Conservation (phyloP, 2,888 invertebrate species). For the Melanostoma scalare region DNA sequence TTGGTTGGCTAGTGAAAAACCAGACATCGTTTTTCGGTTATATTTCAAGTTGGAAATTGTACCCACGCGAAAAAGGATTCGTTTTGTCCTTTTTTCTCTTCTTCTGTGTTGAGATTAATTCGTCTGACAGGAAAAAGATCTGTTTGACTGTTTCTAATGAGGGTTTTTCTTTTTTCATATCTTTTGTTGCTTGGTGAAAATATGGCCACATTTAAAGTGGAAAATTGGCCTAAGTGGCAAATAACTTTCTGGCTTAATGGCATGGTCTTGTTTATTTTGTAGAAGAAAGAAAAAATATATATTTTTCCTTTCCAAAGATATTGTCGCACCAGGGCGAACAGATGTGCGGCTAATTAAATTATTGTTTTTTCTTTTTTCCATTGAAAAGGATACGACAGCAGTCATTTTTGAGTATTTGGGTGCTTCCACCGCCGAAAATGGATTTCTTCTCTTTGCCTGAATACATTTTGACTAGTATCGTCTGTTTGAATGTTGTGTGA, state of each 20-base stretch:
- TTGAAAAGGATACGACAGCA: constrained; percentile 33
- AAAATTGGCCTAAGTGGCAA: constrained; percentile 55
- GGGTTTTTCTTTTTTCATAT: constrained; percentile 31
- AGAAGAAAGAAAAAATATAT: constrained; percentile 1
- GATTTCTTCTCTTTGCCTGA: not conserved
- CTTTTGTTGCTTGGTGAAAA: constrained; percentile 41
- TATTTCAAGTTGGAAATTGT: constrained; percentile 48
- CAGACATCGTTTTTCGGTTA: constrained; percentile 26
- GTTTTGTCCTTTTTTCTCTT: constrained; percentile 1
- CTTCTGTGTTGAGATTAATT: constrained; percentile 51
- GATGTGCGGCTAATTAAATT: constrained; percentile 58
- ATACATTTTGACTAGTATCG: not conserved
- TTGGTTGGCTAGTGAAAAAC: not conserved
- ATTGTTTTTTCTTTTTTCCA: constrained; percentile 48
- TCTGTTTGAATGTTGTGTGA: constrained; percentile 25
- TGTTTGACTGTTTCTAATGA: constrained; percentile 45
- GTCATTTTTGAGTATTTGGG: not conserved
- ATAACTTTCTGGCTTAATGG: constrained; percentile 50
- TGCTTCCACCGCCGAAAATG: not conserved
- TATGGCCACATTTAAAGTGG: constrained; percentile 59
- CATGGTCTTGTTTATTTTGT: constrained; percentile 54
- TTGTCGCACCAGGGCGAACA: not conserved
- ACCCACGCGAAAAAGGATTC: constrained; percentile 40
- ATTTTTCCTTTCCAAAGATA: constrained; percentile 7
- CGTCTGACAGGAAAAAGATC: constrained; percentile 35